Conservation (phyloP, 2,888 invertebrate species). For the Campoplex capitator region DNA sequence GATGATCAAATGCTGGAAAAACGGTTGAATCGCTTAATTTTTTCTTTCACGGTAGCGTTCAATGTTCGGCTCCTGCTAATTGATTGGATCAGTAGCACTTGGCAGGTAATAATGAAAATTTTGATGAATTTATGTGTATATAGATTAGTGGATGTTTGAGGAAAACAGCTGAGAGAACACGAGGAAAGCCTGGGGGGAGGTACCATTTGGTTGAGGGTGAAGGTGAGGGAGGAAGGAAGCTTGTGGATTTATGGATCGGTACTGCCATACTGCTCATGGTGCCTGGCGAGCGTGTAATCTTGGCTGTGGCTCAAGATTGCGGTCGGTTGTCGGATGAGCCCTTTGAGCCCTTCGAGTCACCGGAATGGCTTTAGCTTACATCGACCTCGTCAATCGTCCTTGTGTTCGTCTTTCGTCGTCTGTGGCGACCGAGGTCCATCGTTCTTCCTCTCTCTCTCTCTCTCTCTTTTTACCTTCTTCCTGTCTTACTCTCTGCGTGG, state of each 20-base stretch:
- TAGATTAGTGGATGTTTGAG: slow-evolving; percentile 24
- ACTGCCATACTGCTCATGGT: slow-evolving; percentile 36
- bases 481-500: slow-evolving; percentile 9
- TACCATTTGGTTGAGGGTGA: slow-evolving; percentile 16
- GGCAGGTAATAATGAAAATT: slow-evolving; percentile 21
- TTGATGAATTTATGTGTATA: slow-evolving; percentile 29
- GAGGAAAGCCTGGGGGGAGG: not conserved
- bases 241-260: slow-evolving; percentile 61
- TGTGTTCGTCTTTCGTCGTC: slow-evolving; percentile 40
- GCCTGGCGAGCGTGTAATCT: slow-evolving; percentile 55
- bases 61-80: not conserved
- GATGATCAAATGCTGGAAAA: not conserved
- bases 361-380: slow-evolving; percentile 51
- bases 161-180: not conserved
- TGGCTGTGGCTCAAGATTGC: slow-evolving; percentile 63
- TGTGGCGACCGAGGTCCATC: slow-evolving; percentile 9
- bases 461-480: not conserved
- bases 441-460: not conserved
- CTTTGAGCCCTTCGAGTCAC: slow-evolving; percentile 65
- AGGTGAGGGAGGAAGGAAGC: slow-evolving; percentile 26
- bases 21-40: not conserved
- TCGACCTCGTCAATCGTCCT: slow-evolving; percentile 64
- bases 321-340: slow-evolving; percentile 55
- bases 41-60: no score
- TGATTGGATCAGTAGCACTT: not conserved